Base-by-base conservation (phyloP, 2,888 invertebrate genomes). In the Ennomos fuscantarius region DNA sequence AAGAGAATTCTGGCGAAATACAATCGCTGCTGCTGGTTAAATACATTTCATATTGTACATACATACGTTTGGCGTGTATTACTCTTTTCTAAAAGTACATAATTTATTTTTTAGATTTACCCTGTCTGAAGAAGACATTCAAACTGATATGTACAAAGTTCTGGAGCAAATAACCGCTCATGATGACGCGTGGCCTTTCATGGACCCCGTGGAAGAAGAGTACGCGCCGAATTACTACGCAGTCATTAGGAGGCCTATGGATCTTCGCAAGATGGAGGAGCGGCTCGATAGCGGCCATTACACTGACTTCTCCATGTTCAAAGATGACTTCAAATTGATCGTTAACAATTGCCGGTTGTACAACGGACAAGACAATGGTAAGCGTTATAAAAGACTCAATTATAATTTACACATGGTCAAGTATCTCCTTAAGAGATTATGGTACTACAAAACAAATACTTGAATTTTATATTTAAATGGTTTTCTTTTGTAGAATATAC, bases 181-280 rank as follows among this genome's bases (percentile, higher is more conserved):
- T 81, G 95, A 96, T 55, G 98, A 98, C 81, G 97, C 98, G 0
- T 98, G 98, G 98, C 98, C 98, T 0, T 98, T 99, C 86, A 94
- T 96, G 80, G 97, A 98, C 78, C 97, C 98, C 0, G 98, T 98
- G 1, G 97, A 98, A 74, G 98, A 98, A 79, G 96, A 97, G 76
- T 97, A 96, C 80, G 98, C 98, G 0, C 98, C 98, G 0, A 96
- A 96, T 83, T 96, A 95, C 79, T 95, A 95, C 76, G 93, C 95
- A 0, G 94, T 95, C 32, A 95, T 95, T 39, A 84, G 95, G 66
- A 93, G 95, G 66, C 98, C 98, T 0, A 98, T 98, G 97, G 97
- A 97, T 84, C 92, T 98, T 48, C 94, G 95, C 58, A 95, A 95
- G 75, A 97, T 98, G 96, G 97, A 97, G 81, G 96, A 97, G 66